These are phyloP conservation scores for Macrotis lagotis DNA, from an alignment of 2,113 vertebrate species.

Conservation along the genomic window DNA sequence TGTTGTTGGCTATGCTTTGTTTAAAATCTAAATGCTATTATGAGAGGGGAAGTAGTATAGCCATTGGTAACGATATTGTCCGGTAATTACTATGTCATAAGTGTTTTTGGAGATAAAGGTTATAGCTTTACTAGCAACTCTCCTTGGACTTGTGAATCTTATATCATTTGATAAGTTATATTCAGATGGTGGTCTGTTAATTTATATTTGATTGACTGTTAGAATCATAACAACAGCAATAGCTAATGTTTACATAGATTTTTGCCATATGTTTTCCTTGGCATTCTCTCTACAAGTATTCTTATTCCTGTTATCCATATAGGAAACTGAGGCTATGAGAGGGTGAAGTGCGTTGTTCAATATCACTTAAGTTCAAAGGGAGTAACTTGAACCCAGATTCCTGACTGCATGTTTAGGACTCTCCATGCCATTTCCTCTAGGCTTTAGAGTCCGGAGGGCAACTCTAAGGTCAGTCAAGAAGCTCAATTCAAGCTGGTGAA, in stretches of 20 bases:
- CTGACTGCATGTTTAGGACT: background rate
- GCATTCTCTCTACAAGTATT: background rate
- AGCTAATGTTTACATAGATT: background rate
- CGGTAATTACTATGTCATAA: conserved; percentile 52
- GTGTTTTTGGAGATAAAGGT: conserved; percentile 59
- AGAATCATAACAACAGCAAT: background rate
- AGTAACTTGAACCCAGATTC: background rate
- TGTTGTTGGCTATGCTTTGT: conserved; percentile 32
- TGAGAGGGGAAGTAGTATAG: conserved; percentile 6
- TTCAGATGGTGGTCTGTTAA: conserved; percentile 35
- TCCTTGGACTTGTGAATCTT: conserved; percentile 29
- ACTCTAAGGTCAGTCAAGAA: background rate
- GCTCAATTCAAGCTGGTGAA: background rate
- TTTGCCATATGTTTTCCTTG: background rate
- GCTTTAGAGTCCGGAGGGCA: background rate
- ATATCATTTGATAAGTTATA: background rate
- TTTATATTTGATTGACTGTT: background rate
- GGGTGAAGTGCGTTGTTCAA: background rate
- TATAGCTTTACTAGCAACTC: conserved; percentile 26
- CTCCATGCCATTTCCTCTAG: background rate
- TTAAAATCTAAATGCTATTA: conserved; percentile 47
- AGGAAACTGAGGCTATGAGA: background rate
- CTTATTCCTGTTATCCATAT: background rate
- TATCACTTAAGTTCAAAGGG: background rate
- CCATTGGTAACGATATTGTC: conserved; percentile 38